A percentile compares a stretch with the other conserved stretches of the same genome.
Conservation (phyloP, 2,113 vertebrate genomes). For the Enhydra lutris region DNA sequence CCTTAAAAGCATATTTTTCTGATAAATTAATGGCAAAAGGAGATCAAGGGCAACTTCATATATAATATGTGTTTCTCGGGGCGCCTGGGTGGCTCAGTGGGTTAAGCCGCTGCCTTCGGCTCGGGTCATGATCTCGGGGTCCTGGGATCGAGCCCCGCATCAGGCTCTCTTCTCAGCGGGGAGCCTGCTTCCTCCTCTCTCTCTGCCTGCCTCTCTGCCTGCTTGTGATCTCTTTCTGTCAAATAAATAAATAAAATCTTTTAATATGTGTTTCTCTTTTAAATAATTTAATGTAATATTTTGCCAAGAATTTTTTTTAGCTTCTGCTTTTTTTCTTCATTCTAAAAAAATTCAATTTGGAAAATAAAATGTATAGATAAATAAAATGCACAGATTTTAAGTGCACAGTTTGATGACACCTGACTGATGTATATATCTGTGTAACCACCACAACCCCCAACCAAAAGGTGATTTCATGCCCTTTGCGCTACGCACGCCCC, state of each 20-base stretch:
- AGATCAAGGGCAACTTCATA: background rate
- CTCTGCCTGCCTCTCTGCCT: too few relatives aligned
- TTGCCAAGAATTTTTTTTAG: background rate
- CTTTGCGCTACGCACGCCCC: background rate
- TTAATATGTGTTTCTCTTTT: background rate
- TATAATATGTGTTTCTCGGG: background rate
- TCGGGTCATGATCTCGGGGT: too few relatives aligned
- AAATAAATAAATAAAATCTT: too few relatives aligned
- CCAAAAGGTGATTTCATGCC: background rate
- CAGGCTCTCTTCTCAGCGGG: too few relatives aligned
- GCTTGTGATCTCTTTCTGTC: too few relatives aligned
- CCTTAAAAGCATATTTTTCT: conserved; percentile 1
- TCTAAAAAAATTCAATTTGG: background rate
- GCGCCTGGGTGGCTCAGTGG: too few relatives aligned
- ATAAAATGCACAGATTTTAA: background rate
- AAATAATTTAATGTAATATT: conserved; percentile 2
- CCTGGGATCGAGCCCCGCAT: too few relatives aligned
- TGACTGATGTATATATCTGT: background rate
- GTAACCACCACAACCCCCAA: background rate
- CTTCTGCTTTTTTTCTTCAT: background rate
- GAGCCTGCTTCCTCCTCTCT: too few relatives aligned
- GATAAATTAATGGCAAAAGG: conserved; percentile 5
- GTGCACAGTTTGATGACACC: background rate
- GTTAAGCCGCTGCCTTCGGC: too few relatives aligned
- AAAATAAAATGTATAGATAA: background rate